A percentile compares a stretch with the other conserved stretches of the same genome.
Conservation (phyloP, 1,140 invertebrate species). For the Apocrypta bakeri region DNA sequence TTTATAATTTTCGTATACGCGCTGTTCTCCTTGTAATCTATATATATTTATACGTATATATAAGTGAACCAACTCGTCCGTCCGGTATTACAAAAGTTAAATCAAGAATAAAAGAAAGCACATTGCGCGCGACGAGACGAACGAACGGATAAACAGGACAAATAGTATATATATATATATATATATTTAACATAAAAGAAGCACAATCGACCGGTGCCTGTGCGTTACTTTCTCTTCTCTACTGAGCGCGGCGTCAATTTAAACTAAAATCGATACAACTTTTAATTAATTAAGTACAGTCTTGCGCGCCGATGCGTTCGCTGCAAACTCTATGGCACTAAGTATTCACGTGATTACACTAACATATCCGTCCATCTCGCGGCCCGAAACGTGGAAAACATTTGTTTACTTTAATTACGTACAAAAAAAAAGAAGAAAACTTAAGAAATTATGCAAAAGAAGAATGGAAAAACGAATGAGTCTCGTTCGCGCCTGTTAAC, state of each 20-base stretch:
- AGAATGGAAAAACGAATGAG: constrained; percentile 37
- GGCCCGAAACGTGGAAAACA: constrained; percentile 33
- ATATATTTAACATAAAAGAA: background rate
- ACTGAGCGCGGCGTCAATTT: constrained; percentile 31
- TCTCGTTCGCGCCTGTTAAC: constrained; percentile 41
- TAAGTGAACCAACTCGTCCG: constrained; percentile 33
- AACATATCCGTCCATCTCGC: constrained; percentile 49
- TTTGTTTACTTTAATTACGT: constrained; percentile 16
- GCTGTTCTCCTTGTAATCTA: constrained; percentile 44
- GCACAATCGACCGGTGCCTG: background rate
- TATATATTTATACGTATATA: constrained; percentile 35
- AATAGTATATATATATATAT: background rate
- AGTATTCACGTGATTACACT: constrained; percentile 69
- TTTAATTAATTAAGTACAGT: constrained; percentile 71
- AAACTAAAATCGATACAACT: constrained; percentile 29
- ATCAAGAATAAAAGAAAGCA: constrained; percentile 28
- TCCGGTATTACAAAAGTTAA: constrained; percentile 24
- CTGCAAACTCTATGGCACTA: constrained; percentile 72
- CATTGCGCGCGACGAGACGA: constrained; percentile 47
- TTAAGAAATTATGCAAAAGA: constrained; percentile 6
- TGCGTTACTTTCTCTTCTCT: constrained; percentile 3
- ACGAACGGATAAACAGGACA: constrained; percentile 32
- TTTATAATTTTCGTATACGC: constrained; percentile 36
- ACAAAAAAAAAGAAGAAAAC: background rate
- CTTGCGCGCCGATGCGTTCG: constrained; percentile 63